Evolutionary conservation across 1,140 invertebrate genomes (phyloP), one percentile per base, ranked within the genome.

Genomic region (Branchinecta lindahli): DNA sequence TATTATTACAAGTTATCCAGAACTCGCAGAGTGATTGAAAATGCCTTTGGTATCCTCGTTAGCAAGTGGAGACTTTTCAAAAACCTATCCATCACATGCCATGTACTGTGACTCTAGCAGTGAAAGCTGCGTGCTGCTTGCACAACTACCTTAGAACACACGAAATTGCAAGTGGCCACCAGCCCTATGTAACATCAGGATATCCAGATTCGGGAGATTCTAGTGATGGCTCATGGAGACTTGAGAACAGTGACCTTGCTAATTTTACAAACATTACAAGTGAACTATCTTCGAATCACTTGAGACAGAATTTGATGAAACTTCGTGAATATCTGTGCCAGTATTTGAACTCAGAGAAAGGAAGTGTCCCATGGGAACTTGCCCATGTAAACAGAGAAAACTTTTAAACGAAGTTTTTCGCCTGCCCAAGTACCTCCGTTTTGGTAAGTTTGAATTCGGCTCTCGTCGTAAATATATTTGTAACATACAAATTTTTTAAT

Each of bases 1-100:
- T 77, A 75, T 67, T 76, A 75, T 70, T 75, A 75, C 65, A 71
- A n/a, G 47, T 52, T 52, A 52, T 71, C 70, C 6, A 68, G 70
- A 5, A 68, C 70, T 7, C 7, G 70, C 5, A 70, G 67, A 33
- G 68, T 71, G 7, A 70, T 71, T 46, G 70, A 71, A 45, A 70
- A 71, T 65, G 66, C 68, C 7, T 71, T 71, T 44, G 70, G 69
- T 8, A 71, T 70, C 45, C 68, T 71, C 52, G 67, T 70, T 47
- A 65, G 7, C 3, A n/a, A 52, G 68, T 71, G 70, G 70, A 70
- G 68, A 2, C 21, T 10, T 69, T 71, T 6, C 45, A 70, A 47
- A 71, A n/a, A 52, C 47, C 47, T 52, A 52, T 52, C n/a, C 47
- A 9, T 52, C 47, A 9, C 47, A 52, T 9, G 47, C 47, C 47